A percentile compares a stretch with the other conserved stretches of the same genome.
Evolutionary conservation across 2,113 vertebrate genomes (phyloP).

Genomic region (Eptesicus fuscus): DNA sequence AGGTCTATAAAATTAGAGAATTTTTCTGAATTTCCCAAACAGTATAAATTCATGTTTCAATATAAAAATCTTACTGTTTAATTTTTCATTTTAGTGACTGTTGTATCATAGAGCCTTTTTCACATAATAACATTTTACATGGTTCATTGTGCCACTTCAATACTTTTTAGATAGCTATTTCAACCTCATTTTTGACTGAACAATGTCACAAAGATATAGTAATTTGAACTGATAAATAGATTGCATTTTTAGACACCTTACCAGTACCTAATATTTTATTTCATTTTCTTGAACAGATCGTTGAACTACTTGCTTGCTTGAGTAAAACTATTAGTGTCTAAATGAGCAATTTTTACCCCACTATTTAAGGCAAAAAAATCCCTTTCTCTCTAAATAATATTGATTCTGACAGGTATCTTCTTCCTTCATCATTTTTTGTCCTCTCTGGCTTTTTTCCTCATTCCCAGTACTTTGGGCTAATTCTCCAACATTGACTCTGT

Average conservation of each 20-base stretch:
- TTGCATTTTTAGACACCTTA: background rate
- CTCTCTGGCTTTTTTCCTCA: background rate
- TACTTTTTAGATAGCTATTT: background rate
- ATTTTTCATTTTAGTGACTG: background rate
- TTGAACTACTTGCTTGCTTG: background rate
- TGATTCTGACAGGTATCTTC: background rate
- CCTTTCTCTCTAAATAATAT: slow-evolving; percentile 14
- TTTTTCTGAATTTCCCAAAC: background rate
- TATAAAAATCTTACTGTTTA: background rate
- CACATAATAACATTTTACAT: slow-evolving; percentile 6
- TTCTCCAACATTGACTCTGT: background rate
- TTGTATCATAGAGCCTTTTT: background rate
- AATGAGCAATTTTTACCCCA: background rate
- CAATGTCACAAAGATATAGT: background rate
- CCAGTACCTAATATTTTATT: slow-evolving; percentile 33
- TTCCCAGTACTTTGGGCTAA: background rate
- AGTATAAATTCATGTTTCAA: background rate
- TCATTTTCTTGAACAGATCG: slow-evolving; percentile 32
- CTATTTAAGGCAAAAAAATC: background rate
- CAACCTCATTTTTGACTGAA: background rate
- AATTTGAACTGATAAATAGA: background rate
- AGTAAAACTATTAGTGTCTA: slow-evolving; percentile 18
- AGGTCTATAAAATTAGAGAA: background rate
- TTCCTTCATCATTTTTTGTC: background rate
- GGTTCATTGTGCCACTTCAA: background rate